A percentile compares a stretch with the other conserved stretches of the same genome.
phyloP scores from a whole-genome alignment of 2,888 invertebrate species.

The Stenotaenia linearis region DNA sequence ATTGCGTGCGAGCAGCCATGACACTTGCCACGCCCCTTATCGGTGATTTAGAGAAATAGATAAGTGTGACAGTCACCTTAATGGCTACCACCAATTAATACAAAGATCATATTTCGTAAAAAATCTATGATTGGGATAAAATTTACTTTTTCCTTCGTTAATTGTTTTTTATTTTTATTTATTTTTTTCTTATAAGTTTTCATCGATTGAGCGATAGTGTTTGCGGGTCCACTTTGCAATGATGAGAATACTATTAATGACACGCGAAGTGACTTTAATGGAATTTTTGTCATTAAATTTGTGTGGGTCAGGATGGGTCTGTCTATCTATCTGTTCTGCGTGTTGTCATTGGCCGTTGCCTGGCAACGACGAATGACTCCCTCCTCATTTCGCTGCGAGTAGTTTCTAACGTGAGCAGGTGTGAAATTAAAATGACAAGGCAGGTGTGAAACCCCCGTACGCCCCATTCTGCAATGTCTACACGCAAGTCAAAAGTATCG shows the following conservation, averaged over 20 bases:
- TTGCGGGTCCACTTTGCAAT: neutral
- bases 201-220: neutral
- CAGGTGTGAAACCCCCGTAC: constrained; percentile 10
- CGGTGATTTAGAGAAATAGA: constrained; percentile 24
- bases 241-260: neutral
- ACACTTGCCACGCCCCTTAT: constrained; percentile 26
- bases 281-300: constrained; percentile 24
- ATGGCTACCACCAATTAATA: neutral
- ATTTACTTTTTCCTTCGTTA: neutral
- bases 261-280: constrained; percentile 23
- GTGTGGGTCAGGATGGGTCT: neutral
- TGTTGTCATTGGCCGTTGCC: constrained; percentile 12
- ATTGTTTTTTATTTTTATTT: neutral
- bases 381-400: neutral
- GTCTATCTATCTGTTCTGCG: neutral
- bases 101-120: neutral
- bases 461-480: constrained; percentile 17
- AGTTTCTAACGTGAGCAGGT: constrained; percentile 17
- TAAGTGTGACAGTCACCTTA: constrained; percentile 22
- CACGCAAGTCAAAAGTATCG: constrained; percentile 11
- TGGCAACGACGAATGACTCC: neutral
- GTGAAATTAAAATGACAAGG: constrained; percentile 26
- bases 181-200: neutral
- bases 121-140: neutral
- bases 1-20: constrained; percentile 21